A percentile compares a stretch with the other conserved stretches of the same genome.
Evolutionary conservation across 2,888 invertebrate genomes (phyloP).

Genomic region (Monoplex corrugatus): DNA sequence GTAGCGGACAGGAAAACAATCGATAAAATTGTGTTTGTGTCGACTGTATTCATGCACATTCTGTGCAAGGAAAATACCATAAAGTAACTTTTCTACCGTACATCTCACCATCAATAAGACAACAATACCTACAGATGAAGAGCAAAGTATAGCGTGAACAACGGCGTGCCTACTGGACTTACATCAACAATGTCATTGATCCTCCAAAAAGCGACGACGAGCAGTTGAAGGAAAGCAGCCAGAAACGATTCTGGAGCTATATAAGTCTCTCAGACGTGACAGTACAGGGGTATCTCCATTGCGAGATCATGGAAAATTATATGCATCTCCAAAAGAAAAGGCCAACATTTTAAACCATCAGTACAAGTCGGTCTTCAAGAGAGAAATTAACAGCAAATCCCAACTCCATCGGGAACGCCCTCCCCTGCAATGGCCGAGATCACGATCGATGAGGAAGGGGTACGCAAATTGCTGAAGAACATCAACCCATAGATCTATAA

Average conservation of each 20-base stretch:
- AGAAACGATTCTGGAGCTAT: background rate
- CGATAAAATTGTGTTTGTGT: too few species aligned
- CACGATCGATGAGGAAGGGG: background rate
- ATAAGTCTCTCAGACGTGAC: background rate
- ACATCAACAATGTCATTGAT: background rate
- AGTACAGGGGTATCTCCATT: background rate
- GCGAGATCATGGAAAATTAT: background rate
- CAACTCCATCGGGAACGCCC: background rate
- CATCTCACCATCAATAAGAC: background rate
- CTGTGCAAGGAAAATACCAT: too few species aligned
- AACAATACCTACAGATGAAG: constrained; percentile 19
- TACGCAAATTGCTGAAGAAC: constrained; percentile 8
- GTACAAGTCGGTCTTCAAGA: background rate
- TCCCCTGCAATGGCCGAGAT: constrained; percentile 10
- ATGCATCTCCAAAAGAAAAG: constrained; percentile 13
- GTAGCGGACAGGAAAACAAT: too few species aligned
- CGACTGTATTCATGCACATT: too few species aligned
- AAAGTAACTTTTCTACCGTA: too few species aligned
- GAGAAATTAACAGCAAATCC: background rate
- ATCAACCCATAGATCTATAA: constrained; percentile 2
- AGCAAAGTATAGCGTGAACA: constrained; percentile 3
- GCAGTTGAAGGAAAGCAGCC: constrained; percentile 3
- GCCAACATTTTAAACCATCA: background rate
- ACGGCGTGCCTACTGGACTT: background rate
- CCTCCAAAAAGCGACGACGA: background rate